A percentile compares a stretch with the other conserved stretches of the same genome.
Evolutionary conservation across 2,797 vertebrate genomes (phyloP).

Genomic region (Oceanodroma leucorhoa): DNA sequence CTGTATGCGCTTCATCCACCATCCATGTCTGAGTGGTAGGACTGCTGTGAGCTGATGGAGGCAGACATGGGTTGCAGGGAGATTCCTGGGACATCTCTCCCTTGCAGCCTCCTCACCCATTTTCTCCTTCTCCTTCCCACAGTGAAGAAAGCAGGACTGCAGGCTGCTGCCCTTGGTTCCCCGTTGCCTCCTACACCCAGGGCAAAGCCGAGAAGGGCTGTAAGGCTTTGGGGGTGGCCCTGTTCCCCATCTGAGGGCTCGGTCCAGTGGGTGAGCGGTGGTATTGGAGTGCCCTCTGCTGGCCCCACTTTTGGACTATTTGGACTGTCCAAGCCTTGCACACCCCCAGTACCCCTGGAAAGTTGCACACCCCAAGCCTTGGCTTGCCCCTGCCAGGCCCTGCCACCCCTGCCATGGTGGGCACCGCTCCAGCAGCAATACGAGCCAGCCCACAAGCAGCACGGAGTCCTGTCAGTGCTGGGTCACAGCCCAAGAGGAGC

Average conservation of each 20-base stretch:
- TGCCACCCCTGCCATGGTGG: fast-evolving
- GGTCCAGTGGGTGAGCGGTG: not conserved
- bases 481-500: not conserved
- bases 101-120: not conserved
- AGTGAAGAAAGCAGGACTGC: not conserved
- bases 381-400: fast-evolving
- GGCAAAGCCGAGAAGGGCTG: not conserved
- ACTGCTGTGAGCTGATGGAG: not conserved
- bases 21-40: fast-evolving
- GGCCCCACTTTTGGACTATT: slow-evolving; percentile 1
- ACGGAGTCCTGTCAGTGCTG: not conserved
- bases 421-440: not conserved
- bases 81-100: not conserved
- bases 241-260: not conserved
- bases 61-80: not conserved
- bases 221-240: not conserved
- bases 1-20: not conserved
- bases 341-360: not conserved
- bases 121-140: not conserved
- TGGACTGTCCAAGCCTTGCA: not conserved
- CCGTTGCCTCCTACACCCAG: not conserved
- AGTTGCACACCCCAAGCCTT: not conserved
- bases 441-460: not conserved
- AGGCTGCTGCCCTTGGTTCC: not conserved
- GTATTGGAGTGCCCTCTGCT: slow-evolving; percentile 70